Evolutionary conservation across 2,888 invertebrate genomes (phyloP), one percentile per base, ranked within the genome.

Genomic region (Hypselothyrea guttata): DNA sequence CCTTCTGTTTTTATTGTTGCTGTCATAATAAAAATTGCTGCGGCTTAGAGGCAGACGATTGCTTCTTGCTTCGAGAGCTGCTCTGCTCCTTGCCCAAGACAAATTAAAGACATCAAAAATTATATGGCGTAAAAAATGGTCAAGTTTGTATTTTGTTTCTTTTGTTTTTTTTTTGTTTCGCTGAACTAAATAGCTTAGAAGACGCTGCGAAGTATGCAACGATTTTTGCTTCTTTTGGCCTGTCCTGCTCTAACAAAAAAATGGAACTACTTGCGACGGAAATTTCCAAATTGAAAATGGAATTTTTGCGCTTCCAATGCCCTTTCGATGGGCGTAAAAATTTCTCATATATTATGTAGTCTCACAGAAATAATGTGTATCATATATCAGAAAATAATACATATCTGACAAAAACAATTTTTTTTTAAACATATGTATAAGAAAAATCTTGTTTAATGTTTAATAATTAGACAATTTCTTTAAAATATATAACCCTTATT

Each of bases 51-150:
- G 42, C 53, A 35, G 57, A 27, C 45, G 51, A 55, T 60, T 55
- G 64, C 42, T 44, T 27, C 9, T 22, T 15, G 35, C 35, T 16
- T 7, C 46, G 35, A 42, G 35, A 22, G 3, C 22, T 5, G 5
- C 22, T 22, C 22, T 51, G 47, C 68, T 68, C 27, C 15, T 44
- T 13, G 38, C 55, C 51, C 66, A 76, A 86, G 81, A 86, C 79
- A 82, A 84, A 86, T 82, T 84, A 82, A 82, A 70, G 85, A 74
- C 79, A 86, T 86, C 75, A 75, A 59, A 84, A 86, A 86, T 84
- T 82, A 82, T 78, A 86, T 70, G 72, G 86, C 85, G 83, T 77
- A 86, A 82, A 71, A 86, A 74, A 77, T 76, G 76, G 84, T 69
- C 46, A 63, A 65, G 60, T 58, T 22, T 22, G 5, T 22, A 22